Base-by-base conservation (phyloP, 2,797 vertebrate species). In the Chloroceryle inda region DNA sequence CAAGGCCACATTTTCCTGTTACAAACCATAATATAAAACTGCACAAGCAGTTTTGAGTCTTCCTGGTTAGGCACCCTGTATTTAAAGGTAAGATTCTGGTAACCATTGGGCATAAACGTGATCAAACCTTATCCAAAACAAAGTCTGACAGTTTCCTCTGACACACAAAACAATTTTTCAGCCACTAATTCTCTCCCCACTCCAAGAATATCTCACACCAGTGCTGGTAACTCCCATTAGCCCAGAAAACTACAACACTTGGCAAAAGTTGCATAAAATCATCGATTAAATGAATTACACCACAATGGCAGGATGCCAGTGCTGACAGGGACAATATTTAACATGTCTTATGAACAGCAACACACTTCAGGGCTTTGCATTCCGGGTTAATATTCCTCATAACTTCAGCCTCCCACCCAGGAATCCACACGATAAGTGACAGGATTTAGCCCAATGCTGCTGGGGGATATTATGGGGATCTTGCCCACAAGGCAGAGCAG, bases 1-100 rank as follows among this genome's bases (percentile, higher is more conserved):
- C 55, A 52, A 42, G 33, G 5, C 24, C 23, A 8, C 1, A 0
- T 40, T 53, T 50, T 56, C 45, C 24, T 33, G 2, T 6, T 19
- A 5, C 1, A 8, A 8, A 37, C 20, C 21, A 15, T 9, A 15
- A 10, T 27, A 33, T n/a, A 45, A 73, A 89, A 16, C 21, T 18
- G 5, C 38, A 17, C 40, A 20, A 63, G 38, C 15, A 56, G 23
- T 67, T 83, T 80, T 13, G 42, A 84, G 33, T 37, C 42, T 52
- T 26, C 21, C 20, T 35, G n/a, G 8, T 61, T 74, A 33, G 22
- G 11, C 4, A 2, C 10, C 9, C 13, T 77, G 62, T 35, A 24
- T 47, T 81, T 74, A 35, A 83, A n/a, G 18, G 29, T n/a, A 77
- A 40, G n/a, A 50, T 58, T 68, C 22, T 44, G 50, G 31, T 53